These are phyloP conservation scores for Osedax frankpressi DNA, from an alignment of 2,888 invertebrate genomes.

Conservation along the genomic window DNA sequence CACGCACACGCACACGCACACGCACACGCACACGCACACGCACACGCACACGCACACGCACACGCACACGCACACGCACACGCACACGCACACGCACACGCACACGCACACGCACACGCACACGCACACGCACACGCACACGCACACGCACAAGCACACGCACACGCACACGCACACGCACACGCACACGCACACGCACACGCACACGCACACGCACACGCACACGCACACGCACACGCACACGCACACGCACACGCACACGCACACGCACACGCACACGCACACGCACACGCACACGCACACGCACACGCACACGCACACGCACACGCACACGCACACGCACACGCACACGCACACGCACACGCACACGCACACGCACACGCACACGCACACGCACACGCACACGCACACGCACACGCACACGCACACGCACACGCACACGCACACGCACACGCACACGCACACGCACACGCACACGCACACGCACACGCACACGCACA, in stretches of 20 bases:
- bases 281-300: slow-evolving; percentile 6
- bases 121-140: background rate
- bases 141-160: no score
- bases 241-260: background rate
- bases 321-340: slow-evolving; percentile 4
- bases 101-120: background rate
- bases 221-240: slow-evolving; percentile 4
- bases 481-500: background rate
- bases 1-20: background rate
- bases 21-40: background rate
- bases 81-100: background rate
- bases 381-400: slow-evolving; percentile 1
- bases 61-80: background rate
- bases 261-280: slow-evolving; percentile 1
- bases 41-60: background rate
- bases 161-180: background rate
- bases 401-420: slow-evolving; percentile 6
- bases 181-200: slow-evolving; percentile 2
- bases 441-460: slow-evolving; percentile 4
- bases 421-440: slow-evolving; percentile 4
- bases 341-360: slow-evolving; percentile 4
- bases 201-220: slow-evolving; percentile 4
- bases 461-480: slow-evolving; percentile 4
- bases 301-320: slow-evolving; percentile 4
- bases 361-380: background rate